phyloP scores from a whole-genome alignment of 2,113 vertebrate genomes.

The Osmerus eperlanus region DNA sequence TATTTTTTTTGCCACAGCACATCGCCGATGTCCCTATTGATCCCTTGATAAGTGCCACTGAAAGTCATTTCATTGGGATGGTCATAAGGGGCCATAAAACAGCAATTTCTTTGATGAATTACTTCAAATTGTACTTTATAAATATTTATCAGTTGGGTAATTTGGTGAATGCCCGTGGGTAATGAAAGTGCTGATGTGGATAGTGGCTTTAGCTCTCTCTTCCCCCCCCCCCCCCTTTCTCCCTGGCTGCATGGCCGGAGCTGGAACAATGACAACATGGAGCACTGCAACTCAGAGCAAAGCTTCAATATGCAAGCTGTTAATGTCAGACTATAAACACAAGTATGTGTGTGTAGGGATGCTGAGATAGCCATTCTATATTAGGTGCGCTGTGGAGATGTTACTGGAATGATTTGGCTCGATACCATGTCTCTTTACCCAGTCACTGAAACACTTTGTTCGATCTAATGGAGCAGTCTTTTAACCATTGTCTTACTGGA shows the following conservation, averaged over 20 bases:
- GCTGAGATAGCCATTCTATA: neutral
- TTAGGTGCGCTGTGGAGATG: neutral
- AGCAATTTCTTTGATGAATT: conserved; percentile 49
- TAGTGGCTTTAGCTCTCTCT: conserved; percentile 5
- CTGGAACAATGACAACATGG: conserved; percentile 20
- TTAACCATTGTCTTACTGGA: neutral
- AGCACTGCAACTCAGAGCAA: conserved; percentile 18
- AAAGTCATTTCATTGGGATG: conserved; percentile 44
- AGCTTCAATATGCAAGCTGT: conserved; percentile 9
- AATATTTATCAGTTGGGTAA: conserved; percentile 60
- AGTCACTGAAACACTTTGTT: too few relatives aligned
- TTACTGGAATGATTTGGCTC: neutral
- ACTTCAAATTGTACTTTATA: conserved; percentile 49
- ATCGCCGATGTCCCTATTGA: conserved; percentile 42
- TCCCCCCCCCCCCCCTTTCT: conserved; percentile 7
- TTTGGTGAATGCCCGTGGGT: conserved; percentile 45
- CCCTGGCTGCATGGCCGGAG: neutral
- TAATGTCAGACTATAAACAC: neutral
- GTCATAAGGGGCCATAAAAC: conserved; percentile 36
- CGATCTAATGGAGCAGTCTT: too few relatives aligned
- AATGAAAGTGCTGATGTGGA: conserved; percentile 44
- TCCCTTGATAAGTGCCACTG: conserved; percentile 41
- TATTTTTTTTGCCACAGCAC: conserved; percentile 37
- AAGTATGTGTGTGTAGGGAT: neutral
- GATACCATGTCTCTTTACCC: too few relatives aligned